Conservation (phyloP, 2,888 invertebrate species). For the Bellardia pandia region DNA sequence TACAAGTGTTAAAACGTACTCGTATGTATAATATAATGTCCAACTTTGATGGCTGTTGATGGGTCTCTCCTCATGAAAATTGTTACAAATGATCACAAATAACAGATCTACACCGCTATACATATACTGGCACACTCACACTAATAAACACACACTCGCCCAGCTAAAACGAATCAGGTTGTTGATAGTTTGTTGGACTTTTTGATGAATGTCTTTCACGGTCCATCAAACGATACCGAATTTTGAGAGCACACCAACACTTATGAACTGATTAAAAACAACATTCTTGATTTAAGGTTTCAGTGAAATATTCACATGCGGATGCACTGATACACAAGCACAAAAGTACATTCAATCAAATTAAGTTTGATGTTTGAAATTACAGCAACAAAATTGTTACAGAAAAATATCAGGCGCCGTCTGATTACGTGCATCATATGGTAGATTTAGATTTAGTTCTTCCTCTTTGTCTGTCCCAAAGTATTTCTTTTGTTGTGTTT, state of each 20-base stretch:
- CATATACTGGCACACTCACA: conserved; percentile 43
- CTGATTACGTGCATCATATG: conserved; percentile 60
- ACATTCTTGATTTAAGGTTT: neutral
- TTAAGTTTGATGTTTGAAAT: conserved; percentile 51
- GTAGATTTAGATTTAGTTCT: conserved; percentile 50
- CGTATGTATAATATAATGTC: conserved; percentile 10
- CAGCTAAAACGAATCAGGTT: neutral
- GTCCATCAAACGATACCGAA: conserved; percentile 81
- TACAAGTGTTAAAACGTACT: conserved; percentile 23
- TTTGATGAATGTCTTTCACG: conserved; percentile 67
- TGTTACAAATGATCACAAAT: conserved; percentile 85
- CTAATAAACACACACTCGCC: neutral
- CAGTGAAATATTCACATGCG: neutral
- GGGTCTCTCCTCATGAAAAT: conserved; percentile 78
- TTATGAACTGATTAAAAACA: neutral
- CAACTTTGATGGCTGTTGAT: conserved; percentile 54
- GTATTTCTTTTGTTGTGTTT: conserved; percentile 70
- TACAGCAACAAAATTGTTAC: conserved; percentile 36
- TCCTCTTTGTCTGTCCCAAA: conserved; percentile 15
- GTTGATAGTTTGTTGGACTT: conserved; percentile 54
- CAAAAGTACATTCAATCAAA: conserved; percentile 41
- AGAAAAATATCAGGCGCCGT: conserved; percentile 71
- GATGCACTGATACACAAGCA: conserved; percentile 33
- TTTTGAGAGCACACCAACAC: conserved; percentile 16
- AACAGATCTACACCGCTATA: conserved; percentile 82